Conservation (phyloP, 1,140 invertebrate species). For the Eubasilissa regina region DNA sequence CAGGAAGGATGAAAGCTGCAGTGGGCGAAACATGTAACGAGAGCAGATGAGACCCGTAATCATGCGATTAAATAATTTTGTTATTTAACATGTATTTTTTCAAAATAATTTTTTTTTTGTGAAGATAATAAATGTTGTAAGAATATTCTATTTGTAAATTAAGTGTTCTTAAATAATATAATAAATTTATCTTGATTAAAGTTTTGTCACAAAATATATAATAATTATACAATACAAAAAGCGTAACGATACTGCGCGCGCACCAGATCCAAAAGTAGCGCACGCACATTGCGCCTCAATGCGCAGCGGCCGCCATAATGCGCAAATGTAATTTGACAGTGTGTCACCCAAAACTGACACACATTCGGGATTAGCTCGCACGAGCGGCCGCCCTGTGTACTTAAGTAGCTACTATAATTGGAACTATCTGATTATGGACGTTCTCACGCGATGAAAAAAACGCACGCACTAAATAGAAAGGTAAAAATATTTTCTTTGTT, state of each 20-base stretch:
- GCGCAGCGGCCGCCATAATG: constrained; percentile 13
- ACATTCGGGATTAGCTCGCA: constrained; percentile 13
- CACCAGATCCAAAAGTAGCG: background rate
- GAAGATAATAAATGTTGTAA: no score
- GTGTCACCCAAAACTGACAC: constrained; percentile 39
- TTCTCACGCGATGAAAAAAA: background rate
- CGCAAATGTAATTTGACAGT: constrained; percentile 36
- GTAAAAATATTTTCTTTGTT: background rate
- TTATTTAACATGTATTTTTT: no score
- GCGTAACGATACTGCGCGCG: constrained; percentile 5
- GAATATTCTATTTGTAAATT: no score
- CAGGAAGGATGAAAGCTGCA: no score
- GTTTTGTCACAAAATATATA: no score
- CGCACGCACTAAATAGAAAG: background rate
- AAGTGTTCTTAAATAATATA: no score
- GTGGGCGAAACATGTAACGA: no score
- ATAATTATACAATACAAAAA: background rate
- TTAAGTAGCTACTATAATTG: constrained; percentile 3
- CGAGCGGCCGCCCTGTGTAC: constrained; percentile 1
- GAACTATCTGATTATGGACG: background rate
- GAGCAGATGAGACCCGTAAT: no score
- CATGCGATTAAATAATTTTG: no score
- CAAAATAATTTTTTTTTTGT: no score
- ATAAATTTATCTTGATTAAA: no score
- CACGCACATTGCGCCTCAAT: background rate